phyloP scores from a whole-genome alignment of 2,113 vertebrate genomes.

The Tragelaphus strepsiceros region DNA sequence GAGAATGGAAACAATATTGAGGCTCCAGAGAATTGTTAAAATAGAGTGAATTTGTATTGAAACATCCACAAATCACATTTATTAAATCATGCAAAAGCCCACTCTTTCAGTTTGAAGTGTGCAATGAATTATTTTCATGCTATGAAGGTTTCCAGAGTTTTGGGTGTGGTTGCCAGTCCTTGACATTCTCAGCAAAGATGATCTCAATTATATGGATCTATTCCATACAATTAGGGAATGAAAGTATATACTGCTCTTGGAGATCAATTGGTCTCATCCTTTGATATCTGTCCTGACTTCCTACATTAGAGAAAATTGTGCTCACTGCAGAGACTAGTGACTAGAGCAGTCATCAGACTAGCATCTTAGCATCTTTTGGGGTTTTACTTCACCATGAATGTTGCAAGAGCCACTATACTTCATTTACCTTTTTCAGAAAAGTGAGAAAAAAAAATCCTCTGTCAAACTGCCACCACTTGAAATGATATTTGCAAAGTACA shows the following conservation, averaged over 20 bases:
- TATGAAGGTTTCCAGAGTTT: neutral
- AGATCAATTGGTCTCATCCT: neutral
- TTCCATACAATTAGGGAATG: neutral
- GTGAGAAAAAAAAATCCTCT: neutral
- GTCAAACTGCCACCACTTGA: neutral
- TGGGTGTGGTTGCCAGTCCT: neutral
- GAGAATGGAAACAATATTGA: neutral
- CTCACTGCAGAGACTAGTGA: neutral
- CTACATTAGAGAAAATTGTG: neutral
- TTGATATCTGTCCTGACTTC: neutral
- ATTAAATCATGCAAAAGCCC: neutral
- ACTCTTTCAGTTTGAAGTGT: neutral
- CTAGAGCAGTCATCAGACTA: neutral
- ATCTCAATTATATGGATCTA: neutral
- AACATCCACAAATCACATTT: neutral
- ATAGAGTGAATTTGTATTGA: neutral
- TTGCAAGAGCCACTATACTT: neutral
- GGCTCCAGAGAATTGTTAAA: neutral
- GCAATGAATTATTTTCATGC: neutral
- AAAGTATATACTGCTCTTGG: neutral
- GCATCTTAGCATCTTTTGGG: neutral
- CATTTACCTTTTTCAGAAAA: neutral
- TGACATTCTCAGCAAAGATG: neutral
- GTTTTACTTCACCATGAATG: neutral
- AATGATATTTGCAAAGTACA: neutral